These are phyloP conservation scores for Lochmaea capreae DNA, from an alignment of 2,888 invertebrate species.

Conservation along the genomic window DNA sequence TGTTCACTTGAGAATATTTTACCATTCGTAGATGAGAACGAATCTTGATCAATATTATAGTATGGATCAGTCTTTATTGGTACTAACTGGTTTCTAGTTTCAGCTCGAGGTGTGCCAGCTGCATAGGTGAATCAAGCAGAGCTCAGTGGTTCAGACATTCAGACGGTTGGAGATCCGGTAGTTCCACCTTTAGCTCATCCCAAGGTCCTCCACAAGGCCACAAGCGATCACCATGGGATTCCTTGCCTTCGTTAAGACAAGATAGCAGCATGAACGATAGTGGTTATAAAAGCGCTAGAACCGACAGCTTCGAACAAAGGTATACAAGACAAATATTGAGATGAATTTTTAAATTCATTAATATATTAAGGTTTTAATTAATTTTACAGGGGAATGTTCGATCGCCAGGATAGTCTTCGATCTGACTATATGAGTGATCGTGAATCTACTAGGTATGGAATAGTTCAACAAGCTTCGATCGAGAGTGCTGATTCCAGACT, in stretches of 20 bases:
- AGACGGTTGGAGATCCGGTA: constrained; percentile 86
- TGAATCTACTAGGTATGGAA: constrained; percentile 85
- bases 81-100: constrained; percentile 52
- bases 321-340: constrained; percentile 60
- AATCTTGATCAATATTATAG: too few species aligned
- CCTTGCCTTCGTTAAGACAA: constrained; percentile 84
- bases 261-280: constrained; percentile 89
- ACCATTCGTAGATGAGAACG: too few species aligned
- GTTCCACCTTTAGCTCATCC: constrained; percentile 75
- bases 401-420: constrained; percentile 89
- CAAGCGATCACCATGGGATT: constrained; percentile 89
- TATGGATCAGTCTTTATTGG: background rate
- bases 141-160: constrained; percentile 93
- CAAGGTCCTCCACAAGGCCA: constrained; percentile 67
- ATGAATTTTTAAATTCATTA: background rate
- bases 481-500: constrained; percentile 94
- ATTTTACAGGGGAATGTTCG: constrained; percentile 80
- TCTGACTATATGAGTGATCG: constrained; percentile 93
- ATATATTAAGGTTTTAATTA: background rate
- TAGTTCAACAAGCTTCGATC: constrained; percentile 93
- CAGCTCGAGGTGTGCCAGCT: constrained; percentile 81
- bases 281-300: constrained; percentile 86
- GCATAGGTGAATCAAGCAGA: constrained; percentile 89
- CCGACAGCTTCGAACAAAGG: constrained; percentile 90
- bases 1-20: too few species aligned